These are phyloP conservation scores for Argyra leucocephala DNA, from an alignment of 2,888 invertebrate genomes.

Conservation along the genomic window DNA sequence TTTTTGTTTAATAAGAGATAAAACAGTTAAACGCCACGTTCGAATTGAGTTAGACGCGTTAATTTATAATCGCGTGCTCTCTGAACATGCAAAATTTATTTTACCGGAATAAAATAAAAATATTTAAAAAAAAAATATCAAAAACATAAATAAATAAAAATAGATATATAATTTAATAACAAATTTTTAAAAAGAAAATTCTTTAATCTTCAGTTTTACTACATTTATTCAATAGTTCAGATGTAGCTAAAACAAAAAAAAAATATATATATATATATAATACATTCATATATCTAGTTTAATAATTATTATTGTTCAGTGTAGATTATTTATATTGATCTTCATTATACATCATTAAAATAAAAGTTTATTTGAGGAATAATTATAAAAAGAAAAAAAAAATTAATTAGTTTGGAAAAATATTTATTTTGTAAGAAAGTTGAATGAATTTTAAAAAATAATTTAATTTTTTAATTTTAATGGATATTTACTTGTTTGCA, in stretches of 20 bases:
- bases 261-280: too few relatives aligned
- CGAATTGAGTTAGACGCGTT: conserved; percentile 1
- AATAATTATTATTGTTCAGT: too few relatives aligned
- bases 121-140: not conserved
- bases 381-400: too few relatives aligned
- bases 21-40: not conserved
- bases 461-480: too few relatives aligned
- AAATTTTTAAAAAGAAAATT: not conserved
- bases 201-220: not conserved
- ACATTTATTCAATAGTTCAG: not conserved
- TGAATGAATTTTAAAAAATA: too few relatives aligned
- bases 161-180: not conserved
- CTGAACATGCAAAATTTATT: not conserved
- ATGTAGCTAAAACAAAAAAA: not conserved
- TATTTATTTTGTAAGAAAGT: too few relatives aligned
- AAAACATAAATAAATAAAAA: not conserved
- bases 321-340: too few relatives aligned
- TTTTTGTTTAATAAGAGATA: not conserved
- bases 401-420: too few relatives aligned
- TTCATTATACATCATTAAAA: too few relatives aligned
- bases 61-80: not conserved
- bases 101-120: not conserved
- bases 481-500: too few relatives aligned
- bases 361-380: too few relatives aligned
- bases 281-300: too few relatives aligned